These are phyloP conservation scores for Sebastes taczanowskii DNA, from an alignment of 2,797 vertebrate species.

Conservation along the genomic window DNA sequence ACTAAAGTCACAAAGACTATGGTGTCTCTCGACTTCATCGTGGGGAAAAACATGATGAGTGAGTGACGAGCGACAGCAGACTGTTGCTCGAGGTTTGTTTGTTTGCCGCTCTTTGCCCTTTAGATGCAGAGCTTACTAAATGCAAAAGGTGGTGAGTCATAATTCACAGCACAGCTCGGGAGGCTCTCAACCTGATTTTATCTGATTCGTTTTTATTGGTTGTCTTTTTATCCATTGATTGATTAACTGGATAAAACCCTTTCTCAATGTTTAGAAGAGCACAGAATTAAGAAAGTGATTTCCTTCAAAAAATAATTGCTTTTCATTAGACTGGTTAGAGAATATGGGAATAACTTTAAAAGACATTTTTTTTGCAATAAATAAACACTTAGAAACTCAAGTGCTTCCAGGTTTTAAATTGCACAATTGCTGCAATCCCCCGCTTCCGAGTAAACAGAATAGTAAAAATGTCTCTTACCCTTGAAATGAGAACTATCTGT, in stretches of 20 bases:
- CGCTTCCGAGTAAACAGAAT: slow-evolving; percentile 69
- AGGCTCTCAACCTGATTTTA: slow-evolving; percentile 53
- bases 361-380: background rate
- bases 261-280: background rate
- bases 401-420: background rate
- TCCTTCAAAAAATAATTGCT: background rate
- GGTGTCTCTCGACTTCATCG: background rate
- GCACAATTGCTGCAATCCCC: slow-evolving; percentile 39
- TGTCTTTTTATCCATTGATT: background rate
- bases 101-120: slow-evolving; percentile 51
- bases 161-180: slow-evolving; percentile 41
- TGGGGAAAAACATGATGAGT: background rate
- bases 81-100: slow-evolving; percentile 28
- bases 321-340: background rate
- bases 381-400: background rate
- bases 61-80: background rate
- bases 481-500: slow-evolving; percentile 82
- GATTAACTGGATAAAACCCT: background rate
- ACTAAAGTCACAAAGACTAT: background rate
- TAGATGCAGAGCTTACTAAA: slow-evolving; percentile 60
- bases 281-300: background rate
- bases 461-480: slow-evolving; percentile 62
- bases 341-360: background rate
- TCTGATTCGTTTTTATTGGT: slow-evolving; percentile 20
- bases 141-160: slow-evolving; percentile 70